phyloP scores from a whole-genome alignment of 2,113 vertebrate genomes.

The Lethenteron camtschaticum region DNA sequence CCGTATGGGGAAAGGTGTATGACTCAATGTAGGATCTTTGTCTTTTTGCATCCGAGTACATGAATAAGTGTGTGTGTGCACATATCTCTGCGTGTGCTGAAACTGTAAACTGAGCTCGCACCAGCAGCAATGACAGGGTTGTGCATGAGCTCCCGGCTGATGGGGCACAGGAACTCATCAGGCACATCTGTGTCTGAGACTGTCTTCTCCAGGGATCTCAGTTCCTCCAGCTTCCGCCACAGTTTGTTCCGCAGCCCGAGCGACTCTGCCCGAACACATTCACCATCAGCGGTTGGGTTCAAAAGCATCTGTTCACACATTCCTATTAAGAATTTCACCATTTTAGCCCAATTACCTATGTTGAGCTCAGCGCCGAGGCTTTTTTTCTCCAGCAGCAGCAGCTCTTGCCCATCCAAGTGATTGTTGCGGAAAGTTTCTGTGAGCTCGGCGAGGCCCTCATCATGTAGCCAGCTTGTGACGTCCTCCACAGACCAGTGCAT shows the following conservation, averaged over 20 bases:
- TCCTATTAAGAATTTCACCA: too few relatives aligned
- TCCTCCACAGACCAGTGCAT: constrained; percentile 57
- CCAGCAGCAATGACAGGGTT: constrained; percentile 62
- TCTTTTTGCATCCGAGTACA: too few relatives aligned
- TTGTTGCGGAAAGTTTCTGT: constrained; percentile 35
- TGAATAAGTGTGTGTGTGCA: neutral
- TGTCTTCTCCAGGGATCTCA: constrained; percentile 18
- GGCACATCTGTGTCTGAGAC: constrained; percentile 20
- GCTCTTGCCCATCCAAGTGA: constrained; percentile 48
- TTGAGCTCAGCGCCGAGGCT: constrained; percentile 38
- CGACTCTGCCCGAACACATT: constrained; percentile 25
- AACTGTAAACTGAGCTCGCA: constrained; percentile 12
- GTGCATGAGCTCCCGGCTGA: constrained; percentile 54
- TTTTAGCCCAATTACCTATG: constrained; percentile 25
- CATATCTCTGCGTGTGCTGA: too few relatives aligned
- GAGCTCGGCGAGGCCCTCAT: constrained; percentile 32
- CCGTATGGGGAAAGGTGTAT: too few relatives aligned
- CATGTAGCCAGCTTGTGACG: constrained; percentile 37
- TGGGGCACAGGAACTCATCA: constrained; percentile 58
- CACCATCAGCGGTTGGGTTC: neutral
- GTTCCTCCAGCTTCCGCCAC: constrained; percentile 36
- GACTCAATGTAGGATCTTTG: too few relatives aligned
- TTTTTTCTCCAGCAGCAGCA: constrained; percentile 43
- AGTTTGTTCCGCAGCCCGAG: constrained; percentile 39
- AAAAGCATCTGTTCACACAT: too few relatives aligned